A percentile compares a stretch with the other conserved stretches of the same genome.
phyloP scores from a whole-genome alignment of 1,140 invertebrate species.

The Trinorchestia longiramus region DNA sequence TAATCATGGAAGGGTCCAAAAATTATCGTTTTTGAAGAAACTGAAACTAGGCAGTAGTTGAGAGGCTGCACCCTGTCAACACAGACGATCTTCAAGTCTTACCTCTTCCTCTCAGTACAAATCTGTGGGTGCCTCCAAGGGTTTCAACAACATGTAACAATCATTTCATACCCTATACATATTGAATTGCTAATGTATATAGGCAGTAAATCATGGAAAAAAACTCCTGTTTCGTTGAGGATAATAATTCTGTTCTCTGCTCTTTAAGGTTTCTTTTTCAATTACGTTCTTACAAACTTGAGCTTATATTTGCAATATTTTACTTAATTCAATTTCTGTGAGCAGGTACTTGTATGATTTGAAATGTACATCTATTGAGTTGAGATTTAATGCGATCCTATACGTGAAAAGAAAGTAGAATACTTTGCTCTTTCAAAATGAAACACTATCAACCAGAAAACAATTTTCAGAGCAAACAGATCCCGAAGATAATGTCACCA shows the following conservation, averaged over 20 bases:
- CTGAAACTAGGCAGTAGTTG: too few species aligned
- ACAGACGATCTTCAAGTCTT: too few species aligned
- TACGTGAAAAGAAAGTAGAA: neutral
- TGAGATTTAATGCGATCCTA: neutral
- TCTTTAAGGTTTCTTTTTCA: neutral
- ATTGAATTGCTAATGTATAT: too few species aligned
- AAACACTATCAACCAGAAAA: neutral
- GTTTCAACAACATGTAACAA: too few species aligned
- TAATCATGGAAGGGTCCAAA: too few species aligned
- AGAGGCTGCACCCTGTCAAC: too few species aligned
- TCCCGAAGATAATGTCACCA: neutral
- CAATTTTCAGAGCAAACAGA: neutral
- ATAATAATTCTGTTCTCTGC: neutral
- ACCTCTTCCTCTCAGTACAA: too few species aligned
- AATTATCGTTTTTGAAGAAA: too few species aligned
- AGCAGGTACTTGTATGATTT: neutral
- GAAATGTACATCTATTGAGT: neutral
- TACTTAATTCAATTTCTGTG: neutral
- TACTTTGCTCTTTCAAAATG: neutral
- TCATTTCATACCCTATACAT: neutral
- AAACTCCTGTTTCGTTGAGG: neutral
- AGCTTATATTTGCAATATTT: neutral
- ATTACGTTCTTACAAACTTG: neutral
- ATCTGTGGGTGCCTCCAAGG: too few species aligned
- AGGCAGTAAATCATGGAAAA: too few species aligned